Conservation (phyloP, 2,888 invertebrate species). For the Cephonodes hylas region DNA sequence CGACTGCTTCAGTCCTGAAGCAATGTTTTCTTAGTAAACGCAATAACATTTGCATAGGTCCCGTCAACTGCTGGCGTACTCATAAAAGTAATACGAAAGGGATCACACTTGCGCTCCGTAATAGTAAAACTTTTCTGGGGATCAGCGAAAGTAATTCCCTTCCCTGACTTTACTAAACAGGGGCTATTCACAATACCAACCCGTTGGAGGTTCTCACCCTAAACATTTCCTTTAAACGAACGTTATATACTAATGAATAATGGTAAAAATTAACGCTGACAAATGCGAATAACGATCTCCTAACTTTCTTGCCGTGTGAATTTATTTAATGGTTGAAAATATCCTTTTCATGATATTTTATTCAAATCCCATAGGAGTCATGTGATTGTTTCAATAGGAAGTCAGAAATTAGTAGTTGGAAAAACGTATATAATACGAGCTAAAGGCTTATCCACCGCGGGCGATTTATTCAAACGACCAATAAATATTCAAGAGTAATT, state of each 20-base stretch:
- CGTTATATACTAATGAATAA: not conserved
- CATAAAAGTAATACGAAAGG: constrained; percentile 70
- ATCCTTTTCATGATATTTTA: no score
- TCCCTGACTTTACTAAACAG: constrained; percentile 51
- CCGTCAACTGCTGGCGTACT: constrained; percentile 62
- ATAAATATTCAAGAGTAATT: constrained; percentile 80
- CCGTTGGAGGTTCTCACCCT: constrained; percentile 27
- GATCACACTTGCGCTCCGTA: constrained; percentile 61
- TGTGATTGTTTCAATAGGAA: constrained; percentile 31
- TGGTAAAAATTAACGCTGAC: not conserved
- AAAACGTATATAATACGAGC: constrained; percentile 69
- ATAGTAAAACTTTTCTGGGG: constrained; percentile 62
- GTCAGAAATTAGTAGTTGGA: constrained; percentile 49
- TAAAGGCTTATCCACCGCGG: constrained; percentile 67
- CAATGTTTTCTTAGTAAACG: constrained; percentile 57
- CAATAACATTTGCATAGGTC: constrained; percentile 75
- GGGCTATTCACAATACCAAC: constrained; percentile 48
- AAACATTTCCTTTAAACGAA: not conserved
- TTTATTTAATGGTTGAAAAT: no score
- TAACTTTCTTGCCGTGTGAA: not conserved
- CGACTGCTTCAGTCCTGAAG: constrained; percentile 27
- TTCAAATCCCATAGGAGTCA: no score
- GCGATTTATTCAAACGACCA: constrained; percentile 79
- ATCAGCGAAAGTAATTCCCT: constrained; percentile 62
- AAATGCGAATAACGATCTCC: not conserved